Evolutionary conservation across 2,797 vertebrate species (phyloP).

Genomic region (Smutsia temminckii): DNA sequence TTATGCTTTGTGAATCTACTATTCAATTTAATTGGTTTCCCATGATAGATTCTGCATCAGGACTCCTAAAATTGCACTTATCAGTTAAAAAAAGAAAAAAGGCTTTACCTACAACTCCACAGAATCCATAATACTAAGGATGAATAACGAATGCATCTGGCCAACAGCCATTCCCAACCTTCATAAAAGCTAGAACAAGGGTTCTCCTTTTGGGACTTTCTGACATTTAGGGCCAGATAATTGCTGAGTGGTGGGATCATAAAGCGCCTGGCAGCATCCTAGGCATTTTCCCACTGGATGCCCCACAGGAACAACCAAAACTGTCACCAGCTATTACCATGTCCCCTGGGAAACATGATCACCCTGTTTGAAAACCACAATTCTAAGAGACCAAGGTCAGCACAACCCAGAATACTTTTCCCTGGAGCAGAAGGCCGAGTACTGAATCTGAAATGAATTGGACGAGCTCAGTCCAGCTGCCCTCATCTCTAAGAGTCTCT

Average conservation of each 20-base stretch:
- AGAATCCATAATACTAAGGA: not conserved
- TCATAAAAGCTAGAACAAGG: not conserved
- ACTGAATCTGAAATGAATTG: not conserved
- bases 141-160: not conserved
- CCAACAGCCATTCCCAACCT: not conserved
- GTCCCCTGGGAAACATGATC: not conserved
- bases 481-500: slow-evolving; percentile 1
- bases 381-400: not conserved
- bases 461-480: not conserved
- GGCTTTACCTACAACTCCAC: not conserved
- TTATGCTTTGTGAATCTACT: slow-evolving; percentile 3
- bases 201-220: not conserved
- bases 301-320: not conserved
- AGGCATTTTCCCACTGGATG: not conserved
- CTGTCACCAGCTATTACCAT: not conserved
- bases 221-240: not conserved
- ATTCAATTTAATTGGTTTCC: slow-evolving; percentile 9
- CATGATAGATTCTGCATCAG: not conserved
- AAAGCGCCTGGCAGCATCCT: not conserved
- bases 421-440: not conserved
- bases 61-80: not conserved
- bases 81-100: not conserved
- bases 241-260: not conserved
- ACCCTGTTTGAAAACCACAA: not conserved
- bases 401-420: not conserved